These are phyloP conservation scores for Nemopilema nomurai DNA, from an alignment of 30 jellyfish, hydroid and myxozoan species.

Conservation along the genomic window DNA sequence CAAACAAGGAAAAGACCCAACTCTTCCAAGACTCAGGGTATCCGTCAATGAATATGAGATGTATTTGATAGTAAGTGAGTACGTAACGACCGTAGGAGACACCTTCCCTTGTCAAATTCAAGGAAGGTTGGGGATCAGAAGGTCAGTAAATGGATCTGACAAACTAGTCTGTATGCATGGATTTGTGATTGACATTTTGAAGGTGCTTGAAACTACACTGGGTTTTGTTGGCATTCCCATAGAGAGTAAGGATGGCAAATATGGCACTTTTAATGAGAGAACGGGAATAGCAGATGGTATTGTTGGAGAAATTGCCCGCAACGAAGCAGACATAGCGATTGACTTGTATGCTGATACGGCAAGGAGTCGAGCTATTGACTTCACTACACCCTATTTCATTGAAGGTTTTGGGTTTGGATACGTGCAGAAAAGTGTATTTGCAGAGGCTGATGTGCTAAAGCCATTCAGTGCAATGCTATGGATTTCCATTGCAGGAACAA, in stretches of 20 bases:
- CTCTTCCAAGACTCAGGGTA: background rate
- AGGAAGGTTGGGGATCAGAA: background rate
- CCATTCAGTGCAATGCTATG: conserved; percentile 15
- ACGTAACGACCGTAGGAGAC: background rate
- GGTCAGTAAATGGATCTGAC: background rate
- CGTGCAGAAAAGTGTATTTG: background rate
- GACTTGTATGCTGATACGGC: background rate
- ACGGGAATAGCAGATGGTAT: background rate
- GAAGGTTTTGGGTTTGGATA: background rate
- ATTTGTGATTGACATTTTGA: conserved; percentile 20
- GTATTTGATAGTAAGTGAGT: background rate
- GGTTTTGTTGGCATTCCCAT: background rate
- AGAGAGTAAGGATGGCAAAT: conserved; percentile 16
- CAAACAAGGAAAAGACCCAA: background rate
- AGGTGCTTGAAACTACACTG: conserved; percentile 1
- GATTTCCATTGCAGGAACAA: background rate
- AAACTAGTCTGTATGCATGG: conserved; percentile 24
- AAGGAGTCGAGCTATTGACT: background rate
- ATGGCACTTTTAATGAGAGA: background rate
- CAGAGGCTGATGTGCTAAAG: background rate
- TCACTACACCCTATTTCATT: background rate
- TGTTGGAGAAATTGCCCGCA: background rate
- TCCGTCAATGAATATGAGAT: background rate
- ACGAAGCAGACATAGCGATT: background rate
- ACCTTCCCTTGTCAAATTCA: background rate